phyloP scores from a whole-genome alignment of 2,113 vertebrate genomes.

The Rhinichthys klamathensis region DNA sequence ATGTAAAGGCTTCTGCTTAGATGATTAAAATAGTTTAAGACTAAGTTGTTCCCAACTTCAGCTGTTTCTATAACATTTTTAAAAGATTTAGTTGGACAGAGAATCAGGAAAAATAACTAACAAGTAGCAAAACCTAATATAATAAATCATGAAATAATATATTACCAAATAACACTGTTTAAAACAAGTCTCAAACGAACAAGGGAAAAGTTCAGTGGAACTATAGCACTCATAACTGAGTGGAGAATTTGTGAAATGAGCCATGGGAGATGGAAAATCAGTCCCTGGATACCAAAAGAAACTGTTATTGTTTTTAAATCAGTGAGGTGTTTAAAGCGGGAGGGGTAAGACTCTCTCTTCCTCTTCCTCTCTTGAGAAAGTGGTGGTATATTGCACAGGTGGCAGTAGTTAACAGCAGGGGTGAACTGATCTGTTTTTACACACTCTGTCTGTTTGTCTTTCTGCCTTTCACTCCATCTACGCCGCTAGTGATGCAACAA shows the following conservation, averaged over 20 bases:
- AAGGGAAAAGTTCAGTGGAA: conserved; percentile 21
- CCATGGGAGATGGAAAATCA: conserved; percentile 27
- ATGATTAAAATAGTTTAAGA: neutral
- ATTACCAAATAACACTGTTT: neutral
- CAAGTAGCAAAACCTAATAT: neutral
- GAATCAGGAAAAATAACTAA: neutral
- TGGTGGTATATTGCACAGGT: conserved; percentile 50
- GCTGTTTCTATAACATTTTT: no score
- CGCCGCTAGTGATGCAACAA: neutral
- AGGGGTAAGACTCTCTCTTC: neutral
- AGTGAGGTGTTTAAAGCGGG: conserved; percentile 36
- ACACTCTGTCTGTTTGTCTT: conserved; percentile 18
- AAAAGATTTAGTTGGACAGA: neutral
- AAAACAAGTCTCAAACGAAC: neutral
- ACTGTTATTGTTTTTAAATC: conserved; percentile 48
- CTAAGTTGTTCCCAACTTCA: neutral
- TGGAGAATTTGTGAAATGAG: conserved; percentile 31
- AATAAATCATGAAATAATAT: neutral
- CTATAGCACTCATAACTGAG: neutral
- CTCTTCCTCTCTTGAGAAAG: conserved; percentile 30
- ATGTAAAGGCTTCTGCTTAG: neutral
- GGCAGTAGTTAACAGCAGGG: conserved; percentile 51
- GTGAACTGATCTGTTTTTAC: conserved; percentile 44
- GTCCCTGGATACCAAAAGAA: conserved; percentile 39
- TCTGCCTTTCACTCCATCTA: neutral